Percentiles rank a stretch among this genome's conserved stretches.
These are phyloP conservation scores for Vulpes ferrilata DNA, from an alignment of 2,113 vertebrate species.

Conservation along the genomic window DNA sequence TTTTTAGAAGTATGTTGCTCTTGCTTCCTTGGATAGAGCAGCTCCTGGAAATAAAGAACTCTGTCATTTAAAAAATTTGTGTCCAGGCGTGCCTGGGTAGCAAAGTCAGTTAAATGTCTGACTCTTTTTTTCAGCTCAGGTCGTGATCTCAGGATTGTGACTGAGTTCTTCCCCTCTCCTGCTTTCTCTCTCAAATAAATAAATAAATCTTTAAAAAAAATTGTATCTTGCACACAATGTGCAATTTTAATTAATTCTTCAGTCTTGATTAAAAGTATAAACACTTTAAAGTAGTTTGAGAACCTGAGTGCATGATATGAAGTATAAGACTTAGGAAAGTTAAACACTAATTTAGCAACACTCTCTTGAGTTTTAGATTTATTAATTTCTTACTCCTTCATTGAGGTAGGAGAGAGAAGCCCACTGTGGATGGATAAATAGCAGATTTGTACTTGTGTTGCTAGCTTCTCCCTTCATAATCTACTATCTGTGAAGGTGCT, in stretches of 20 bases:
- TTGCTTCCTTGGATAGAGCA: constrained; percentile 4
- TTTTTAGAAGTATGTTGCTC: neutral
- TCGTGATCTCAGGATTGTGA: neutral
- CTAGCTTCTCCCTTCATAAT: constrained; percentile 19
- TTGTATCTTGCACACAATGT: neutral
- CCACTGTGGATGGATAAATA: neutral
- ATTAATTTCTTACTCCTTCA: constrained; percentile 34
- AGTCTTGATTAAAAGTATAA: neutral
- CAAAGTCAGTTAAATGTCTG: neutral
- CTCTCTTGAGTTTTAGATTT: neutral
- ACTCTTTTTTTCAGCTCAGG: neutral
- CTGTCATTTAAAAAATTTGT: neutral
- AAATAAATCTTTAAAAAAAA: neutral
- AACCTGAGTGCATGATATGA: neutral
- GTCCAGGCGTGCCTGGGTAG: rapidly evolving
- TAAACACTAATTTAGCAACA: neutral
- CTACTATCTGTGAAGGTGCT: constrained; percentile 5
- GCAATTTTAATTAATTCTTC: neutral
- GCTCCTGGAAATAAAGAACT: constrained; percentile 22
- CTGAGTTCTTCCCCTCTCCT: neutral
- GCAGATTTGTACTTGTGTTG: neutral
- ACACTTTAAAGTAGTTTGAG: neutral
- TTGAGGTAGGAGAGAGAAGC: neutral
- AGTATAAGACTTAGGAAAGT: neutral
- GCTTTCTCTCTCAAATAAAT: neutral